Conservation (phyloP, 1,140 invertebrate genomes). For the Drosophila lacertosa region DNA sequence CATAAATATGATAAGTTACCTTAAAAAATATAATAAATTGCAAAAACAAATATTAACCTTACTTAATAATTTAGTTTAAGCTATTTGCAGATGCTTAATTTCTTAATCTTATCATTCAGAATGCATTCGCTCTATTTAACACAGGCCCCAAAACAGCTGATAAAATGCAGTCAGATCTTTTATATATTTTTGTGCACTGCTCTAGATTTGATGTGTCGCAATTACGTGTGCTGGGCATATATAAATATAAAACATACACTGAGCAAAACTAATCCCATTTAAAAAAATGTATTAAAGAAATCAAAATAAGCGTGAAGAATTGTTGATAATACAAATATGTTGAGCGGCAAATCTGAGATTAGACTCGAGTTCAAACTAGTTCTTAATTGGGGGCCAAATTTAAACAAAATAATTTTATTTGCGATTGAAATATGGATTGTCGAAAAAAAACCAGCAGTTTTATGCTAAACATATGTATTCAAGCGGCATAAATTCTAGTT, state of each 20-base stretch:
- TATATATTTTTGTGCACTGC: conserved; percentile 5
- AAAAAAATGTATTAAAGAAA: too few species aligned
- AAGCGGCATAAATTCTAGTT: conserved; percentile 16
- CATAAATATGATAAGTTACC: not conserved
- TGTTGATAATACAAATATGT: not conserved
- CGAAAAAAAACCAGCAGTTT: not conserved
- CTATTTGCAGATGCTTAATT: too few species aligned
- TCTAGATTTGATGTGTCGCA: conserved; percentile 14
- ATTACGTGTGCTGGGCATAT: not conserved
- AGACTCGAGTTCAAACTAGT: too few species aligned
- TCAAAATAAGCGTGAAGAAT: not conserved
- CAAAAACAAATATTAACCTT: too few species aligned
- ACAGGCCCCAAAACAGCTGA: not conserved
- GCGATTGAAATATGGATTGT: too few species aligned
- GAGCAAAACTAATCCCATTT: not conserved
- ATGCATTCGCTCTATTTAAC: not conserved
- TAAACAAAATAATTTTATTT: too few species aligned
- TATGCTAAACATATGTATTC: conserved; percentile 16
- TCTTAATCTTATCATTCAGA: not conserved
- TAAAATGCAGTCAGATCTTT: not conserved
- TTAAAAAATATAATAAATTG: not conserved
- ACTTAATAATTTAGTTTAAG: too few species aligned
- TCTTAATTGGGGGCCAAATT: too few species aligned
- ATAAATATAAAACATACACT: conserved; percentile 2
- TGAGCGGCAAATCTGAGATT: not conserved